Evolutionary conservation across 1,140 invertebrate genomes (phyloP).

Genomic region (Drosophila arizonae): DNA sequence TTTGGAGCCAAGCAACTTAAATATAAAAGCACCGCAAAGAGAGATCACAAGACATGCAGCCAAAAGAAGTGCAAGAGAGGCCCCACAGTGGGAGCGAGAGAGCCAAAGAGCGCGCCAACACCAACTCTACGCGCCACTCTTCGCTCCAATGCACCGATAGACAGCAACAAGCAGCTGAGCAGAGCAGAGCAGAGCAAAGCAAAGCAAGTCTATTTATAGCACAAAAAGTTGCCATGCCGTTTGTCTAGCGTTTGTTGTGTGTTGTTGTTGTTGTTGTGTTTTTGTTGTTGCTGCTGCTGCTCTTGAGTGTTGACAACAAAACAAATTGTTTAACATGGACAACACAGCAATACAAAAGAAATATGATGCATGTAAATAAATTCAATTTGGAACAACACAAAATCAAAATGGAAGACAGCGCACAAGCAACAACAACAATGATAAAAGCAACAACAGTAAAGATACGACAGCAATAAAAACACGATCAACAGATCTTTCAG

Average conservation of each 20-base stretch:
- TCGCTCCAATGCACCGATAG: neutral
- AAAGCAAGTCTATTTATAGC: constrained; percentile 66
- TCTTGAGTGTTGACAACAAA: constrained; percentile 73
- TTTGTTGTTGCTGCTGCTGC: constrained; percentile 20
- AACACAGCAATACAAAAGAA: constrained; percentile 56
- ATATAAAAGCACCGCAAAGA: neutral
- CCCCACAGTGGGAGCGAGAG: neutral
- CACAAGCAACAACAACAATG: constrained; percentile 27
- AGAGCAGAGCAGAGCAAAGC: constrained; percentile 17
- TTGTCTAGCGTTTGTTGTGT: constrained; percentile 39
- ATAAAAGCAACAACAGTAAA: neutral
- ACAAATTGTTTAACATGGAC: constrained; percentile 79
- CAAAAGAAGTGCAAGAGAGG: constrained; percentile 21
- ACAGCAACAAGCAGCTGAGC: constrained; percentile 10
- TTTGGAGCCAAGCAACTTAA: too few relatives aligned
- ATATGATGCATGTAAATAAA: constrained; percentile 80
- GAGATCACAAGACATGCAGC: constrained; percentile 23
- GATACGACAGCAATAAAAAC: constrained; percentile 26
- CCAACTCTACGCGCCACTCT: neutral
- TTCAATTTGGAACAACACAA: constrained; percentile 64
- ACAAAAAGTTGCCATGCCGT: constrained; percentile 59
- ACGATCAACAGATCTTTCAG: constrained; percentile 41
- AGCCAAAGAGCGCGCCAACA: neutral
- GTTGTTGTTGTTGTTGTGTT: constrained; percentile 3
- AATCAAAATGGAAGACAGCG: constrained; percentile 25